Evolutionary conservation across 2,113 vertebrate genomes (phyloP).

Genomic region (Hepsetus odoe): DNA sequence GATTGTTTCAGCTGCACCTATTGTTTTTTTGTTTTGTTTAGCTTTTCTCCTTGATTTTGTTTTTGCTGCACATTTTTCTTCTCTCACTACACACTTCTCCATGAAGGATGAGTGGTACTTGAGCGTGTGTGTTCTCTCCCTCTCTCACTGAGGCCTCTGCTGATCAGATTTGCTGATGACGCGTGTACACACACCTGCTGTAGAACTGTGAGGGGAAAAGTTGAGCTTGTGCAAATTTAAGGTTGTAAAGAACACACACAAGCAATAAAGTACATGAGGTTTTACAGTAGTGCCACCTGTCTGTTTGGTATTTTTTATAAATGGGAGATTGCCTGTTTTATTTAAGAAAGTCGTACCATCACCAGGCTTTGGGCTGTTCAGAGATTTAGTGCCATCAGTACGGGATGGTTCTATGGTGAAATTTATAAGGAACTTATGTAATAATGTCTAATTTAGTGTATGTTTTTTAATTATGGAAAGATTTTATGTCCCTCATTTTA

Average conservation of each 20-base stretch:
- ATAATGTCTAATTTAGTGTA: no score
- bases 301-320: neutral
- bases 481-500: no score
- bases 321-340: neutral
- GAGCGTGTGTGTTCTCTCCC: neutral
- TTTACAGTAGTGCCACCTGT: conserved; percentile 53
- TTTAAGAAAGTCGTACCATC: no score
- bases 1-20: conserved; percentile 1
- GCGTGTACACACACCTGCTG: neutral
- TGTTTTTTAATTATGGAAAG: no score
- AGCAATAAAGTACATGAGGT: conserved; percentile 57
- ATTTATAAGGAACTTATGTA: no score
- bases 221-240: conserved; percentile 45
- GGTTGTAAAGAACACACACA: conserved; percentile 47
- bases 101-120: neutral
- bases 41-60: conserved; percentile 17
- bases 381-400: no score
- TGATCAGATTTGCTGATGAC: neutral
- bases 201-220: conserved; percentile 13
- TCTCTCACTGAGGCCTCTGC: conserved; percentile 29
- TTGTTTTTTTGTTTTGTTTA: neutral
- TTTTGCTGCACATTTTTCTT: conserved; percentile 2
- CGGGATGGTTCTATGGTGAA: no score
- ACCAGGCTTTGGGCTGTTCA: no score
- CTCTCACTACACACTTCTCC: neutral